These are phyloP conservation scores for Choloepus hoffmanni DNA, from an alignment of 2,113 vertebrate genomes.

Conservation along the genomic window DNA sequence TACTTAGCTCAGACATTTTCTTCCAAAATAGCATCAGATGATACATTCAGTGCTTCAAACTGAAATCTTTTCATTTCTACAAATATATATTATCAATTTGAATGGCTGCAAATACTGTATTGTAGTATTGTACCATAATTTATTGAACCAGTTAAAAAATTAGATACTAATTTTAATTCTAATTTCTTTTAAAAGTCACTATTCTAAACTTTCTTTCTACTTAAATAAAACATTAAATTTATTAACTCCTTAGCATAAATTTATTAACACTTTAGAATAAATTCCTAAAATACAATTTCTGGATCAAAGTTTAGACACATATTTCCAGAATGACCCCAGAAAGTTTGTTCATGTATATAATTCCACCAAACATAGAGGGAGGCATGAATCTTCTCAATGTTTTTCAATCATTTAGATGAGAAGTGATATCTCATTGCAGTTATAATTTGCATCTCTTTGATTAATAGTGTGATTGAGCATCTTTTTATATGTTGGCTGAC, in stretches of 20 bases:
- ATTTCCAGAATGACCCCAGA: neutral
- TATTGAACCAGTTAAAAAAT: neutral
- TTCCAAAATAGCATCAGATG: neutral
- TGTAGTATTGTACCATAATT: neutral
- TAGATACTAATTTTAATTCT: neutral
- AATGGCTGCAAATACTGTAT: neutral
- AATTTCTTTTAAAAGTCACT: neutral
- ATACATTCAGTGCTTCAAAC: neutral
- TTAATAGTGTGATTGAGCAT: neutral
- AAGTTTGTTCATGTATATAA: neutral
- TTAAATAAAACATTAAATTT: neutral
- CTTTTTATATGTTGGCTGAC: neutral
- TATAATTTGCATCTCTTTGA: neutral
- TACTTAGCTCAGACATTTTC: neutral
- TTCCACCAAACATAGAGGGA: neutral
- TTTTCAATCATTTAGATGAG: neutral
- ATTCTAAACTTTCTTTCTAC: neutral
- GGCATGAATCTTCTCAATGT: neutral
- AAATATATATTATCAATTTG: neutral
- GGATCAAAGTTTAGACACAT: neutral
- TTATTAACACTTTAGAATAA: neutral
- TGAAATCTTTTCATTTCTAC: neutral
- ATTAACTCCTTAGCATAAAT: neutral
- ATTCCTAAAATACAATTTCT: slow-evolving; percentile 36
- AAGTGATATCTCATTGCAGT: neutral